phyloP scores from a whole-genome alignment of 2,797 vertebrate genomes.

The Halcyon chelicuti region DNA sequence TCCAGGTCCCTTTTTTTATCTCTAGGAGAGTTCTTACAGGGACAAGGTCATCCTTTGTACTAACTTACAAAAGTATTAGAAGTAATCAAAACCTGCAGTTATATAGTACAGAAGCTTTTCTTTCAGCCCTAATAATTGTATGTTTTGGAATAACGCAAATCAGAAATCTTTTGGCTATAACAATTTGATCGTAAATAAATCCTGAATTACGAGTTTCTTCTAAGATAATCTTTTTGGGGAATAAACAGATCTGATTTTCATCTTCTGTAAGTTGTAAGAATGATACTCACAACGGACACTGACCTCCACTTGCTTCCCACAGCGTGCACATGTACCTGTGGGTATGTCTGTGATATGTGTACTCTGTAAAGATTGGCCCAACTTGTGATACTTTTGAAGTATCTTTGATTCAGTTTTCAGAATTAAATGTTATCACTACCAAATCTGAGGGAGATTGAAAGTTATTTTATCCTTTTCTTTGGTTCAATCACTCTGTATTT shows the following conservation, averaged over 20 bases:
- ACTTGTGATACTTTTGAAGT: neutral
- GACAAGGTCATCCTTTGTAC: neutral
- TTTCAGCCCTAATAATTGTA: neutral
- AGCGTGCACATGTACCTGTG: fast-evolving
- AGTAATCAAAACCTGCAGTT: neutral
- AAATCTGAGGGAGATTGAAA: neutral
- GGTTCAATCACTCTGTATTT: neutral
- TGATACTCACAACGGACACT: neutral
- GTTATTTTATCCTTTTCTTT: neutral
- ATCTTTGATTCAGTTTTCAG: neutral
- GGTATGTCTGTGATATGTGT: neutral
- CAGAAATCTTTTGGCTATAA: neutral
- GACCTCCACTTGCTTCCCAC: neutral
- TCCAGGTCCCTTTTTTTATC: neutral
- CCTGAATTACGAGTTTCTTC: neutral
- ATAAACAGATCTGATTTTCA: neutral
- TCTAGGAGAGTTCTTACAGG: neutral
- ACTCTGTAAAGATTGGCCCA: neutral
- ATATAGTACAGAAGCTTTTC: neutral
- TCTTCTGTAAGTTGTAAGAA: neutral
- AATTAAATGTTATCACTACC: neutral
- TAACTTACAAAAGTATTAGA: neutral
- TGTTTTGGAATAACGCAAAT: neutral
- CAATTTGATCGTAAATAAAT: neutral
- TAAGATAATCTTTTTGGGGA: neutral